Evolutionary conservation across 2,113 vertebrate species (phyloP).

Genomic region (Bos indicus): DNA sequence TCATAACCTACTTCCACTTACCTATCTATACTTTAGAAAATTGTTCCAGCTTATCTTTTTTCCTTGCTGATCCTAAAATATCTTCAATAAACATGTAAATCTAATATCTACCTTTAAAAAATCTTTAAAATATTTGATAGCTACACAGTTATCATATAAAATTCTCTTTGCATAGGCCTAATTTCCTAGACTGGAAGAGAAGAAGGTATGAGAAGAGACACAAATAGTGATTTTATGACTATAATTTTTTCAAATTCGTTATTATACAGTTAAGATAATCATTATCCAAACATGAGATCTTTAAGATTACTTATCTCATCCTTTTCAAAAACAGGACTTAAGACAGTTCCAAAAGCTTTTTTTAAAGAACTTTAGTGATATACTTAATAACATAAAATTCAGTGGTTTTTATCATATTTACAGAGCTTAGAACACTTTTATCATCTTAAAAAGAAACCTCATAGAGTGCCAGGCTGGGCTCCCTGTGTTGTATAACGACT

Average conservation of each 20-base stretch:
- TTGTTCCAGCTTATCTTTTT: background rate
- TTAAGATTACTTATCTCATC: background rate
- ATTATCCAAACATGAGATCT: background rate
- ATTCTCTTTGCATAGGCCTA: background rate
- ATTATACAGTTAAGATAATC: constrained; percentile 3
- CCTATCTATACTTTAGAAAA: constrained; percentile 8
- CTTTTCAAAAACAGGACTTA: constrained; percentile 3
- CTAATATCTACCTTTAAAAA: background rate
- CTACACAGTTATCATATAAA: background rate
- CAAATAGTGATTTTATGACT: constrained; percentile 6
- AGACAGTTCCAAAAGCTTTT: background rate
- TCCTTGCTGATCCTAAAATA: background rate
- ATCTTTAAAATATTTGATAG: constrained; percentile 12
- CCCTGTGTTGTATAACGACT: background rate
- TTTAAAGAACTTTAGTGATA: background rate
- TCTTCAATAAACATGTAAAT: constrained; percentile 18
- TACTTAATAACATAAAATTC: background rate
- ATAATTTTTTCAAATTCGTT: background rate
- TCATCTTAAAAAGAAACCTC: background rate
- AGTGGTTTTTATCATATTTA: background rate
- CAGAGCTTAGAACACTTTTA: background rate
- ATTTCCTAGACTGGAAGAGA: background rate
- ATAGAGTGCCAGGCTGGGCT: background rate
- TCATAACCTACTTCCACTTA: background rate
- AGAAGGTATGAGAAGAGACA: background rate